Base-by-base conservation (phyloP, 1,140 invertebrate genomes). In the Glomeris maerens region DNA sequence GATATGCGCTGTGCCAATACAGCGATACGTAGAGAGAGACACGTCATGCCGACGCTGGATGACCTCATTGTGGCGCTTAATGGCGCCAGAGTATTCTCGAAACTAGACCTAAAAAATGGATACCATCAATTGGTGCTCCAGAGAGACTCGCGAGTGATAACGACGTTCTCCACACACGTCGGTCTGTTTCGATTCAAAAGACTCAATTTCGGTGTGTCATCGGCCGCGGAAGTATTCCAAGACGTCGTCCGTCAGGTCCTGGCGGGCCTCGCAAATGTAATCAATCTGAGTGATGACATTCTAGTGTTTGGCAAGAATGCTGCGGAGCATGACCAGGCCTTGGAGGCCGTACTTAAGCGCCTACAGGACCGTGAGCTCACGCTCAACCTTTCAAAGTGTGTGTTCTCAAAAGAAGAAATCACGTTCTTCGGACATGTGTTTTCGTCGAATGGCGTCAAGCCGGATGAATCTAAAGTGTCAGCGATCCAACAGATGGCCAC, bases 361-460 rank as follows among this genome's bases (percentile, higher is more conserved):
- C 42, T 59, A 1, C 2, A 49, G 20, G 47, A 56, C 22, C 31
- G 49, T 17, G 56, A 58, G 14, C 27, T 64, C 1, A 58, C 36
- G 20, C 36, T 63, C 2, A 60, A 60, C 20, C 39, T 29, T 13
- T 52, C 58, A 25, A 64, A 64, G 41, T 59, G 59, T 49, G 23
- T 48, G 28, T 55, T 62, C 49, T 21, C 25, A 14, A 25, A 45
- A 21, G 17, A 22, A 10, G 39, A 45, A 13, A 20, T 60, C 5
- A 50, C 42, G 17, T 60, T 58, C 45, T 40, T 59, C 17, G 58
- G 58, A 17, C 45, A 50, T 25, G 21, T 50, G 20, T 52, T 65
- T 1, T 49, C 53, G 10, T 28, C 40, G 20, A 38, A 54, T 2
- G 60, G 60, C 22, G 4, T 60, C 0, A 55, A 54, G 26, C 53